Evolutionary conservation across 92 coral and sea anemone species (phyloP), one percentile per base, ranked within the genome.

Genomic region (Diadumene lineata): DNA sequence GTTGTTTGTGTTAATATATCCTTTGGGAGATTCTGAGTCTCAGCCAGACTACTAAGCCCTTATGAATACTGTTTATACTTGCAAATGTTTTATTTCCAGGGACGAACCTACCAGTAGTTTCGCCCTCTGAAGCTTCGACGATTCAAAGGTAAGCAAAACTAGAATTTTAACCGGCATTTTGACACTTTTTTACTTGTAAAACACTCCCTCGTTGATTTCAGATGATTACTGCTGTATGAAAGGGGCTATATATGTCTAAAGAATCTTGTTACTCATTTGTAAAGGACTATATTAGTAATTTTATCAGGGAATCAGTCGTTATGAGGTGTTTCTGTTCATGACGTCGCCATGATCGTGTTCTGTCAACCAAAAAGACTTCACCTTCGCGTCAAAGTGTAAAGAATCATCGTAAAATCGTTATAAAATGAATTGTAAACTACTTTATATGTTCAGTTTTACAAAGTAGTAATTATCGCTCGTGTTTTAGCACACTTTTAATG

Each of bases 41-140:
- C 30, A 9, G 21, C 25, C 38, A 4, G 22, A 70, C 55, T 56
- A 10, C 7, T 70, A 32, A 70, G n/a, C 32, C 68, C 3, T 29
- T 28, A 43, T 62, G 19, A 62, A 62, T 26, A 28, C 19, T 62
- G 31, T 62, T 28, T 62, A 15, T 23, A 62, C 68, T 11, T 62
- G 68, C 68, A 21, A 28, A 62, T 62, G 1, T 22, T 9, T 22
- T 13, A 33, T 61, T 34, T 33, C 0, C 29, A 76, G 81, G 81
- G 50, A 76, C 81, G 19, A 76, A 65, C 44, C 73, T 76, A 33
- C 81, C 81, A 1, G 73, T 76, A 1, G 81, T 76, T 7, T 34
- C 72, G 31, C 72, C 81, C 1, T 55, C 81, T 28, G 81, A 76
- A 65, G 81, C 73, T n/a, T 64, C 65, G 29, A 76, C 77, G 13